These are phyloP conservation scores for Ictidomys tridecemlineatus DNA, from an alignment of 2,113 vertebrate species.

Conservation along the genomic window DNA sequence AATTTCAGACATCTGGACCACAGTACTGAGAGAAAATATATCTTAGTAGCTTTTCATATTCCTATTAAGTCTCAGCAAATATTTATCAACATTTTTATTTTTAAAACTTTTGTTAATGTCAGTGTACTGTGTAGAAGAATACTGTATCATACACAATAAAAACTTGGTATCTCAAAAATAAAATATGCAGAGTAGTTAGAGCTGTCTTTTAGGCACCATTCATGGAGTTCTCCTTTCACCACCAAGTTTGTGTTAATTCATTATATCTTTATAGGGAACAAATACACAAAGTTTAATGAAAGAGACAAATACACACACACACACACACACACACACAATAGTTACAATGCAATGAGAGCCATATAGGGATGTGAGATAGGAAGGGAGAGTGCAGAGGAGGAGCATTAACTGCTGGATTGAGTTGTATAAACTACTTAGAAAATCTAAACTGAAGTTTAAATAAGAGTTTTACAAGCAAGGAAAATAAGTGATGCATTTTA, in stretches of 20 bases:
- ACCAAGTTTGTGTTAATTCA: background rate
- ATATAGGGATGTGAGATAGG: background rate
- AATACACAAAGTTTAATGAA: background rate
- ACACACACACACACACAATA: background rate
- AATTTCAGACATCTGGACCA: background rate
- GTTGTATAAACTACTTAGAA: background rate
- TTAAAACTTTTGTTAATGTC: constrained; percentile 37
- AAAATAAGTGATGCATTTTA: background rate
- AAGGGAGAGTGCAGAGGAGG: accelerated
- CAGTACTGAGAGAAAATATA: background rate
- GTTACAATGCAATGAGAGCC: background rate
- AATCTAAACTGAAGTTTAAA: background rate
- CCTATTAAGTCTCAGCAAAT: background rate
- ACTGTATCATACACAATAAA: background rate
- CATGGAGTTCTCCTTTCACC: background rate
- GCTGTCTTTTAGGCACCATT: background rate
- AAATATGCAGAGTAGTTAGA: background rate
- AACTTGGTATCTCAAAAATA: background rate
- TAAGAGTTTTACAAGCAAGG: background rate
- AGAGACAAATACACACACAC: background rate
- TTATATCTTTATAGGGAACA: background rate
- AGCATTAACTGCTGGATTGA: background rate
- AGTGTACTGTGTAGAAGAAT: background rate
- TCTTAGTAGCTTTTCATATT: background rate
- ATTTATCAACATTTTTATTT: constrained; percentile 18